Evolutionary conservation across 2,888 invertebrate species (phyloP).

Genomic region (Drosophila borborema): DNA sequence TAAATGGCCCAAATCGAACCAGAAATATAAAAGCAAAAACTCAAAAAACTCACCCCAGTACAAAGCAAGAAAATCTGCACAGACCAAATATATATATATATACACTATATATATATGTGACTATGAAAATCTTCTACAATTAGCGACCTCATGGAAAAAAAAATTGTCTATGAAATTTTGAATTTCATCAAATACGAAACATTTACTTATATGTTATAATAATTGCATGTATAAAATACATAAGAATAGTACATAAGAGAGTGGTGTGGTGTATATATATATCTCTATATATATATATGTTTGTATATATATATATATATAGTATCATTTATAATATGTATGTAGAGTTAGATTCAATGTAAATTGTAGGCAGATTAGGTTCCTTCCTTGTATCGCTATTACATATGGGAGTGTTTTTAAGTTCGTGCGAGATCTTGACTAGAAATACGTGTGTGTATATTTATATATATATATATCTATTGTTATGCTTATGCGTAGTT

Average conservation of each 20-base stretch:
- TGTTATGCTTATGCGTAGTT: slow-evolving; percentile 26
- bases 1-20: too few relatives aligned
- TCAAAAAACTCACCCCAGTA: slow-evolving; percentile 33
- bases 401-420: slow-evolving; percentile 18
- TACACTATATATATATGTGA: background rate
- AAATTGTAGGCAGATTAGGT: slow-evolving; percentile 78
- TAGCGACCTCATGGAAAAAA: slow-evolving; percentile 1
- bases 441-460: slow-evolving; percentile 51
- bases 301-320: slow-evolving; percentile 36
- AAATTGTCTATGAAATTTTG: slow-evolving; percentile 7
- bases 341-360: slow-evolving; percentile 50
- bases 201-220: slow-evolving; percentile 73
- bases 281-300: slow-evolving; percentile 49
- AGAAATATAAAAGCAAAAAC: slow-evolving; percentile 10
- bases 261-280: slow-evolving; percentile 36
- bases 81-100: slow-evolving; percentile 3
- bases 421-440: slow-evolving; percentile 71
- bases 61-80: slow-evolving; percentile 35
- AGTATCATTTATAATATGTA: slow-evolving; percentile 54
- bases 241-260: slow-evolving; percentile 77
- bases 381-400: slow-evolving; percentile 40
- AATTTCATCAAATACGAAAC: slow-evolving; percentile 69
- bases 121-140: slow-evolving; percentile 3
- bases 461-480: slow-evolving; percentile 21
- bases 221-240: slow-evolving; percentile 79